Base-by-base conservation (phyloP, 2,888 invertebrate species). In the Marronus borbonicus region DNA sequence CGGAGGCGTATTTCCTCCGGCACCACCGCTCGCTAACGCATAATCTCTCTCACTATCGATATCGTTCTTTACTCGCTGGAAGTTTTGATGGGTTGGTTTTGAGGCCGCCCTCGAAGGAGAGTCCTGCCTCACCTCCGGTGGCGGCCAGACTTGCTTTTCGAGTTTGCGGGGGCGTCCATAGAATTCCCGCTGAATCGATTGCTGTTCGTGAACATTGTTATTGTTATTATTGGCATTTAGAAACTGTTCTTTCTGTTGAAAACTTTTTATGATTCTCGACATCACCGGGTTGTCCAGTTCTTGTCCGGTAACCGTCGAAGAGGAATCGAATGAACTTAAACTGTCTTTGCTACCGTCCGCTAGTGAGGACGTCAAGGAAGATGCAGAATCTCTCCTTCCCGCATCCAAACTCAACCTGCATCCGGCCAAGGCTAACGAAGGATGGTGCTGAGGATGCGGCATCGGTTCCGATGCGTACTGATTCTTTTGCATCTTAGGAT, bases 161-260 rank as follows among this genome's bases (percentile, higher is more conserved):
- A 95, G 88, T 85, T 94, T 94, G 85, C 94, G 94, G 28, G 95
- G 95, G 84, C 94, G 91, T n/a, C 94, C 93, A 84, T 95, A 95
- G 86, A 94, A 95, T 86, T 94, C 95, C 72, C 93, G 91, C 79
- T 92, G 92, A 58, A 92, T 80, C 44, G 80, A 78, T 58, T 58
- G 55, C 44, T 80, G 82, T 62, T 89, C 86, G 79, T 89, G 88
- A 76, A 93, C 93, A 84, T 93, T 91, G 87, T 90, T 93, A 3
- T 95, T 94, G 82, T 93, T 91, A 87, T 90, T 93, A 3, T 95
- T 94, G 82, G 94, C 91, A 86, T 94, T 92, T 79, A 97, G 90
- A 88, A 97, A 97, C 84, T 96, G 96, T 87, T 97, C 96, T 88
- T 97, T 97, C 86, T 96, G 95, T 86, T 96, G 96, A 85, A 95